Percentiles rank a stretch among this genome's conserved stretches.
Conservation (phyloP, 2,797 vertebrate species). For the Pagetopsis macropterus region DNA sequence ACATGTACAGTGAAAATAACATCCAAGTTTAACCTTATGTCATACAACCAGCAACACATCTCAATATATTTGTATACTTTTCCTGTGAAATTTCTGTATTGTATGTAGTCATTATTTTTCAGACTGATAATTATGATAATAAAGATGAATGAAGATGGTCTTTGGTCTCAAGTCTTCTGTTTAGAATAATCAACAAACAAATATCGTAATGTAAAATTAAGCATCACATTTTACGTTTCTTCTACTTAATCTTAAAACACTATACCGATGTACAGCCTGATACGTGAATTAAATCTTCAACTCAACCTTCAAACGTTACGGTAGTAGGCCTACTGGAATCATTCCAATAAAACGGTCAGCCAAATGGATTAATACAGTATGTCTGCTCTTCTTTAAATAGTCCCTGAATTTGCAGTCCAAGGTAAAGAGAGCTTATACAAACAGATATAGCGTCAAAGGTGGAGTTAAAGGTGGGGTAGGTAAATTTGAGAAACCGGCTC, state of each 20-base stretch:
- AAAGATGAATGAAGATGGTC: conserved; percentile 65
- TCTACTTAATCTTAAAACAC: too few species aligned
- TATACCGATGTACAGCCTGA: background rate
- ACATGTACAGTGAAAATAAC: conserved; percentile 67
- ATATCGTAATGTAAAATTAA: conserved; percentile 3
- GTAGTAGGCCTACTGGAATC: conserved; percentile 8
- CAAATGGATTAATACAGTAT: conserved; percentile 9
- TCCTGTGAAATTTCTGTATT: conserved; percentile 62
- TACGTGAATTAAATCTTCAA: background rate
- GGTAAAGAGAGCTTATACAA: conserved; percentile 8
- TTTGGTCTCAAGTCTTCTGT: conserved; percentile 31
- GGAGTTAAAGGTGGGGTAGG: background rate
- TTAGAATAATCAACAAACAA: conserved; percentile 16
- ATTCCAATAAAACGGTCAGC: conserved; percentile 8
- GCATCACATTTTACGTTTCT: too few species aligned
- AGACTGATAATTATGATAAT: conserved; percentile 70
- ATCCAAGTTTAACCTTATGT: conserved; percentile 65
- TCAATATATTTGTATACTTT: conserved; percentile 80
- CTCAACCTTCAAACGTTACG: conserved; percentile 27
- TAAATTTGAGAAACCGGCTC: too few species aligned
- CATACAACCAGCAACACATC: conserved; percentile 70
- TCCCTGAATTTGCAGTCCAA: conserved; percentile 3
- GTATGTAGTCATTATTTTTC: conserved; percentile 67
- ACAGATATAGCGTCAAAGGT: background rate
- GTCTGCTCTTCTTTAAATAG: conserved; percentile 7